Base-by-base conservation (phyloP, 1,140 invertebrate genomes). In the Scaptomyza pallida region DNA sequence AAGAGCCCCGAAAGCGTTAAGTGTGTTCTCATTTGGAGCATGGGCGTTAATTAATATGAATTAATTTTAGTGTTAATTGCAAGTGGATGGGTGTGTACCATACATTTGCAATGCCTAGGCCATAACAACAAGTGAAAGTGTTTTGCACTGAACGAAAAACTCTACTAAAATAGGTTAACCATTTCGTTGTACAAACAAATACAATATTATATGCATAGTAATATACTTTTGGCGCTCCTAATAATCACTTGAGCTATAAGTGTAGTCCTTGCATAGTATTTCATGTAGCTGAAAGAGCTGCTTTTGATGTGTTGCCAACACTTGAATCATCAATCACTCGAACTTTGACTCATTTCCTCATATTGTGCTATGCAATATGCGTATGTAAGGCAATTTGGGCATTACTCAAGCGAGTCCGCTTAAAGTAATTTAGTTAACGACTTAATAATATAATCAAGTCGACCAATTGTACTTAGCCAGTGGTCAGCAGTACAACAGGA, bases 61-160 rank as follows among this genome's bases (percentile, higher is more conserved):
- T 86, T 86, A 88, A 86, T 86, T 86, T 86, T 62, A 86, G 81
- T 86, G 81, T 86, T 86, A 86, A 86, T 86, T 86, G 81, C 74
- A 81, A 86, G 81, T 86, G 77, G 82, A 63, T 86, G 70, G 70
- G 82, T 63, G 75, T 67, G 75, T 74, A 64, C 41, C 65, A 48
- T 50, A 68, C 65, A 67, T 55, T 71, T 61, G 64, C 41, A 59
- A 64, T 82, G 71, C 61, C 64, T 78, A 43, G 54, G 50, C 19
- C 19, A 21, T 60, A 17, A 33, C 74, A 47, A 59, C 67, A 65
- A 63, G 55, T 51, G 54, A 78, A 83, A 75, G 78, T 74, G 61
- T 41, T n/a, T 63, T 45, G 62, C 77, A 86, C 81, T 78, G 73
- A 41, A 19, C 48, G 44, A 86, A 85, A 73, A 26, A 0, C 1